Conservation (phyloP, 2,797 vertebrate species). For the Pipistrellus pipistrellus region DNA sequence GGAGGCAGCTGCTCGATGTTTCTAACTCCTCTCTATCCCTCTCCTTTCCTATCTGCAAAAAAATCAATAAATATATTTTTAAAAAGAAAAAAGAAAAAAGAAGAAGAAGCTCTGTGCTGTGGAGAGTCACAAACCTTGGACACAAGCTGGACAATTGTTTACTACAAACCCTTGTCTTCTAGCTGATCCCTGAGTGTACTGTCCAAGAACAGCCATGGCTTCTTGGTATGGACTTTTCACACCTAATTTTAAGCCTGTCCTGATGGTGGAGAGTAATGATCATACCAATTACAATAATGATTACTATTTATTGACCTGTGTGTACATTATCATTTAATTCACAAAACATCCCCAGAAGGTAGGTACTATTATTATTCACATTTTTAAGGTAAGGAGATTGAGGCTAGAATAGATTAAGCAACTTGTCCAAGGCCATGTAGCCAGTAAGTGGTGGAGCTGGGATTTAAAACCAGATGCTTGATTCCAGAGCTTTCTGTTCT, state of each 20-base stretch:
- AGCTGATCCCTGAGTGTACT: neutral
- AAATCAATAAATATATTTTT: too few species aligned
- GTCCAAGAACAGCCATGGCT: neutral
- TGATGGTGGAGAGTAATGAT: neutral
- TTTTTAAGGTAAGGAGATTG: slow-evolving; percentile 4
- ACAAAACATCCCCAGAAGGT: neutral
- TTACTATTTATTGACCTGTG: neutral
- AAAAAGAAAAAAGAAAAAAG: too few species aligned
- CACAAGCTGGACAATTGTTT: fast-evolving
- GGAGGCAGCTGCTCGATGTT: too few species aligned
- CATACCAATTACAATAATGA: neutral
- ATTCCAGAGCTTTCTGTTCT: neutral
- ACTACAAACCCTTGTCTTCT: neutral
- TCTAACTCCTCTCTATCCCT: too few species aligned
- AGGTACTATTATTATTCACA: slow-evolving; percentile 10
- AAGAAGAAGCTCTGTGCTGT: neutral
- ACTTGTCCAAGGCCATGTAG: neutral
- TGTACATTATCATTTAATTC: neutral
- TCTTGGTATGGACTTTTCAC: neutral
- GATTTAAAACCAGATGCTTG: neutral
- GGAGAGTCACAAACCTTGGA: neutral
- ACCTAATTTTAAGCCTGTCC: neutral
- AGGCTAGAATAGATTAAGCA: neutral
- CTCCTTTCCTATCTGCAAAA: too few species aligned
- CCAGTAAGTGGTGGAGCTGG: neutral